Evolutionary conservation across 1,140 invertebrate species (phyloP), one percentile per base, ranked within the genome.

Genomic region (Xylocopa sonorina): DNA sequence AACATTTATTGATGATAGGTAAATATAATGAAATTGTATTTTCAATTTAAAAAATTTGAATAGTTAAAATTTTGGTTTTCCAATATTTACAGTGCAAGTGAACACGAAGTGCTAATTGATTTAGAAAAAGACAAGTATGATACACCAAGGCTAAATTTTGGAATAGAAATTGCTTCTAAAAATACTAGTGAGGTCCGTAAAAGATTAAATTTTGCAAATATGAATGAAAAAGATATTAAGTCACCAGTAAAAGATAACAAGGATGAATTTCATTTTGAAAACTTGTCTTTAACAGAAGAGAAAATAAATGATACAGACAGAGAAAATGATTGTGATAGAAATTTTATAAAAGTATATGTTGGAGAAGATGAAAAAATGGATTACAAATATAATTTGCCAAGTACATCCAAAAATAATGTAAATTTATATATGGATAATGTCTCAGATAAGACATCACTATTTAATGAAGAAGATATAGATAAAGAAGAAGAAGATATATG

Each of bases 401-500:
- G 24, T 71, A 62, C 27, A 43, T 53, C 32, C 0, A 51, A 14
- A 29, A 32, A 32, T 32, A 24, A 60, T 4, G 3, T 14, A 34
- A 5, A 55, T 57, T 50, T 58, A 3, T 14, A 27, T 2, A 1
- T 62, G 38, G 27, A 71, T 0, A 27, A 41, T 51, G 29, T 34
- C 7, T 34, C n/a, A 10, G 14, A 73, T 29, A 24, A 78, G 16
- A 46, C 38, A 24, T 3, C 60, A 12, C 38, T 69, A 27, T 43
- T 43, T 3, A 21, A 46, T n/a, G 41, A 73, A 48, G 18, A 58
- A 34, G 41, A 58, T 58, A 12, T 48, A 12, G 69, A 82, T 2
- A 75, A 83, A 38, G 57, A 72, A 24, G 78, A 84, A 57, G 71
- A 82, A 38, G 55, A 83, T 34, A 57, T 74, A 29, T 87, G 66